Evolutionary conservation across 2,797 vertebrate species (phyloP).

Genomic region (Masticophis lateralis): DNA sequence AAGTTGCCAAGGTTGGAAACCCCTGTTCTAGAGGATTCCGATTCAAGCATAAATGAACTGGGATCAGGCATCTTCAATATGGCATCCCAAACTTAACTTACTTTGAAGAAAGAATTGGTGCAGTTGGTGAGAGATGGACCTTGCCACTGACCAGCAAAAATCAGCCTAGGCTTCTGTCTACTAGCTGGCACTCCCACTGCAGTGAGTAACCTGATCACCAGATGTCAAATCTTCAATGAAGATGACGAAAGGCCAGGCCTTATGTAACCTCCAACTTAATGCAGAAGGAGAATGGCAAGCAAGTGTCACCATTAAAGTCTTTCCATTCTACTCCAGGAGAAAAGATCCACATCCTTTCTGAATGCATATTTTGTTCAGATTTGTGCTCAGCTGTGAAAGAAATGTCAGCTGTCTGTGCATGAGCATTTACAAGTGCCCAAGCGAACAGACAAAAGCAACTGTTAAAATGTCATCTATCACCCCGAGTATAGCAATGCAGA

Average conservation of each 20-base stretch:
- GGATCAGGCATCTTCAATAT: background rate
- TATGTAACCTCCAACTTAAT: background rate
- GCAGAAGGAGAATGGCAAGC: background rate
- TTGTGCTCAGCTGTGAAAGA: background rate
- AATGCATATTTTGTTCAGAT: conserved; percentile 8
- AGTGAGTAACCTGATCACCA: background rate
- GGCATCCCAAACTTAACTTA: background rate
- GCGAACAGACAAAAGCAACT: background rate
- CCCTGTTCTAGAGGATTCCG: background rate
- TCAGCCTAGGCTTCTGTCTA: background rate
- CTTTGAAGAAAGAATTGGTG: background rate
- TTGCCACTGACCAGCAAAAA: background rate
- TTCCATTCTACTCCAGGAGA: background rate
- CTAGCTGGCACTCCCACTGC: background rate
- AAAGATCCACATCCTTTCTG: background rate
- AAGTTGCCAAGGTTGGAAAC: too few species aligned
- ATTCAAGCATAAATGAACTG: background rate
- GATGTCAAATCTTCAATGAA: background rate
- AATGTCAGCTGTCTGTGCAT: background rate
- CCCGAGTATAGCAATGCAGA: background rate
- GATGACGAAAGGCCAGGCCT: background rate
- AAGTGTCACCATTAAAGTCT: background rate
- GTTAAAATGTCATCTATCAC: conserved; percentile 8
- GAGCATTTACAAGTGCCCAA: background rate
- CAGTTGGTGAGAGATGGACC: background rate